phyloP scores from a whole-genome alignment of 2,797 vertebrate species.

The Chiloscyllium punctatum region DNA sequence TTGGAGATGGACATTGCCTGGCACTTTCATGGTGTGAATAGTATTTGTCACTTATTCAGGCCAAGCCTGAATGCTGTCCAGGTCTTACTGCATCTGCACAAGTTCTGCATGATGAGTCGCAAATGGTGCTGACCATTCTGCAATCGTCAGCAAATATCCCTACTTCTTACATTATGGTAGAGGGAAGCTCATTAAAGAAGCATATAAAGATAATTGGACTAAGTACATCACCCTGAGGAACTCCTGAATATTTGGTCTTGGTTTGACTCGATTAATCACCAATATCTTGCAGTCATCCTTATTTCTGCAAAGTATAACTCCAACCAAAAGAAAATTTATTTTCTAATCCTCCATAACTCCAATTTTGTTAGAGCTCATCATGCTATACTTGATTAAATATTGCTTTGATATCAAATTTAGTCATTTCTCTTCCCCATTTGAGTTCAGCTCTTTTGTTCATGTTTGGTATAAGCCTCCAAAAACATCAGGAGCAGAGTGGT shows the following conservation, averaged over 20 bases:
- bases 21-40: too few relatives aligned
- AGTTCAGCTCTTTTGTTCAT: neutral
- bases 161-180: neutral
- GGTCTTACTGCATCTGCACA: too few relatives aligned
- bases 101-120: too few relatives aligned
- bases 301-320: neutral
- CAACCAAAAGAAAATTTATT: neutral
- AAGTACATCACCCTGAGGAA: neutral
- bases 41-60: too few relatives aligned
- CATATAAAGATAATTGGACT: neutral
- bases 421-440: neutral
- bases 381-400: neutral
- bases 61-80: too few relatives aligned
- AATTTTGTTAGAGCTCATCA: neutral
- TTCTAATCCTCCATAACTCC: neutral
- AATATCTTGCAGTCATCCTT: neutral
- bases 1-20: too few relatives aligned
- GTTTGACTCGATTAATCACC: neutral
- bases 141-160: neutral
- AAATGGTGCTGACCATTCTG: neutral
- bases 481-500: neutral
- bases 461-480: neutral
- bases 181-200: neutral
- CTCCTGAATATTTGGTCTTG: neutral
- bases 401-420: neutral